Conservation (phyloP, 2,797 vertebrate species). For the Prunella strophiata region DNA sequence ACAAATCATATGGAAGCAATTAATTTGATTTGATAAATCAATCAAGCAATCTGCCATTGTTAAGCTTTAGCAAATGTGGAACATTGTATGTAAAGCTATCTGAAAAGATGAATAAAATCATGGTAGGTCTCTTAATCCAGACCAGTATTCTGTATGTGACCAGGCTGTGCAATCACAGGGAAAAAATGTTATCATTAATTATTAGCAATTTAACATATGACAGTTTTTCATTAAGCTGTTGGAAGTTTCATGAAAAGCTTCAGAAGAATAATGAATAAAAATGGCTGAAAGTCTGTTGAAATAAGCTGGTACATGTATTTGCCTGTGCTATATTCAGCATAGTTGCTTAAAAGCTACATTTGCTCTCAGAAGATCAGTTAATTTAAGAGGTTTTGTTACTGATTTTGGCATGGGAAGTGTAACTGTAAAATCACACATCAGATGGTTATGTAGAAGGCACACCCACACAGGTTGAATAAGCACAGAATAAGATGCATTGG, state of each 20-base stretch:
- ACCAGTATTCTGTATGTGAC: background rate
- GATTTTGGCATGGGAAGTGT: background rate
- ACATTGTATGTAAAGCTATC: background rate
- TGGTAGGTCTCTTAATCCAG: background rate
- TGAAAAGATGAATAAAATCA: background rate
- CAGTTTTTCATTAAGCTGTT: background rate
- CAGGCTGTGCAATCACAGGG: background rate
- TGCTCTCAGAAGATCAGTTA: background rate
- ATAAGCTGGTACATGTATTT: background rate
- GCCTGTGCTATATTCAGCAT: background rate
- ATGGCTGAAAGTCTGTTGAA: background rate
- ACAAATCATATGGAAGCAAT: background rate
- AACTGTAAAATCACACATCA: constrained; percentile 51
- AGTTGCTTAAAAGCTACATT: background rate
- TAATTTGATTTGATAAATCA: background rate
- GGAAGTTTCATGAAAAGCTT: background rate
- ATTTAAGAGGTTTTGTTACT: constrained; percentile 40
- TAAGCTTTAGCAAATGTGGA: background rate
- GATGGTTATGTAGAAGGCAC: constrained; percentile 45
- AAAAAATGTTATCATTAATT: background rate
- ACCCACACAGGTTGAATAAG: constrained; percentile 4
- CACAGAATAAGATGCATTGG: background rate
- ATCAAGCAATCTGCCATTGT: background rate
- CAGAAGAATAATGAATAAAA: background rate
- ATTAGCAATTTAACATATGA: background rate